Base-by-base conservation (phyloP, 2,113 vertebrate genomes). In the Salvelinus namaycush region DNA sequence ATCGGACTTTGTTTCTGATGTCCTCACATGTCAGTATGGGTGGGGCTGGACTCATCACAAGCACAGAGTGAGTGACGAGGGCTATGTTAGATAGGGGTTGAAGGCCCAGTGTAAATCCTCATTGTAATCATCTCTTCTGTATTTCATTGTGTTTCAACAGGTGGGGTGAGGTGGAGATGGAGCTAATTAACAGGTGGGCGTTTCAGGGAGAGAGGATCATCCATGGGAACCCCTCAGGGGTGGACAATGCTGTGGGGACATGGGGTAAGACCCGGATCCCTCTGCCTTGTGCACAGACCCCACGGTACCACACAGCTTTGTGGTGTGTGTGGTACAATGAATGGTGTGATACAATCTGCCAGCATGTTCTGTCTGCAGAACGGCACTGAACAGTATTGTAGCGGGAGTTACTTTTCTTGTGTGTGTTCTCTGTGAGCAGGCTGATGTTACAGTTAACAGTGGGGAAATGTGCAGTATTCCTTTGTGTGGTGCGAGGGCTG, bases 181-280 rank as follows among this genome's bases (percentile, higher is more conserved):
- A 94, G 24, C 49, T 94, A 66, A 97, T 99, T 76, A 99, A 99
- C 92, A 91, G 89, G 80, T 97, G 96, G 96, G 98, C 97, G 22
- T 96, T 97, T 84, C 94, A 91, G 74, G 98, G 96, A 9, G 98
- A 99, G 90, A 94, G 77, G 78, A 93, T 99, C 86, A 99, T 99
- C 84, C 98, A 99, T 0, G 97, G 98, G 72, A 98, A 95, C 70
- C 97, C 97, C 0, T 99, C 98, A 0, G 98, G 97, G 4, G 97
- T 99, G 72, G 98, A 99, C 88, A 99, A 99, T 0, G 94, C 97
- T 0, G 93, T 99, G 4, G 94, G 68, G n/a, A 70, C 44, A 14
- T 70, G 68, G 68, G 68, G 68, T 70, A 49, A 70, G 34, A 70
- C 8, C 39, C 1, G 51, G 14, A 18, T 44, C 39, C 9, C 39